Conservation (phyloP, 2,797 vertebrate genomes). For the Orestias chungarensis region DNA sequence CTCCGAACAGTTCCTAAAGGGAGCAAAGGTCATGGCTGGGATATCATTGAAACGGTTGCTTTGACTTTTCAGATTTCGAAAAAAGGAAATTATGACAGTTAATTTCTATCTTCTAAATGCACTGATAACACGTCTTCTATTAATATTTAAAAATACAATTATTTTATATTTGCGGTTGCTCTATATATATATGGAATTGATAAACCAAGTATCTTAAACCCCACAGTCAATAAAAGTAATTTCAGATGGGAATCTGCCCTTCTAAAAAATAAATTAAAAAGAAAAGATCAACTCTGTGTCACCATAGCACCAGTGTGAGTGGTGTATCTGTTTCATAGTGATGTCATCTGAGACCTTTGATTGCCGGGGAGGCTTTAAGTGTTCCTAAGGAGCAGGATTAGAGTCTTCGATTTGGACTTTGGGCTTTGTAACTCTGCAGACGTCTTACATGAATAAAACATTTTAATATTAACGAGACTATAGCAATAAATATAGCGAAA, state of each 20-base stretch:
- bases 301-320: neutral
- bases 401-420: neutral
- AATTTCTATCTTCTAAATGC: no score
- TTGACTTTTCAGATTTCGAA: no score
- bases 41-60: neutral
- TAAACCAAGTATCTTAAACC: no score
- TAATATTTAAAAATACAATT: no score
- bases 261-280: neutral
- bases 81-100: no score
- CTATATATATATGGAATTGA: no score
- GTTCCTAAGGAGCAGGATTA: neutral
- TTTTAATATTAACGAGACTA: no score
- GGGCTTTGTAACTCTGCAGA: neutral
- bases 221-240: no score
- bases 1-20: no score
- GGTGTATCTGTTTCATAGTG: neutral
- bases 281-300: neutral
- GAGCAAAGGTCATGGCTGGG: no score
- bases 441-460: neutral
- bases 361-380: neutral
- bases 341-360: neutral
- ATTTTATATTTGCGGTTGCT: no score
- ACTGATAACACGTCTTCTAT: no score
- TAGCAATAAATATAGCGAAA: neutral
- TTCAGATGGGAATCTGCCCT: neutral